These are phyloP conservation scores for Meloidogyne chitwoodi DNA, from an alignment of 1,140 invertebrate species.

Conservation along the genomic window DNA sequence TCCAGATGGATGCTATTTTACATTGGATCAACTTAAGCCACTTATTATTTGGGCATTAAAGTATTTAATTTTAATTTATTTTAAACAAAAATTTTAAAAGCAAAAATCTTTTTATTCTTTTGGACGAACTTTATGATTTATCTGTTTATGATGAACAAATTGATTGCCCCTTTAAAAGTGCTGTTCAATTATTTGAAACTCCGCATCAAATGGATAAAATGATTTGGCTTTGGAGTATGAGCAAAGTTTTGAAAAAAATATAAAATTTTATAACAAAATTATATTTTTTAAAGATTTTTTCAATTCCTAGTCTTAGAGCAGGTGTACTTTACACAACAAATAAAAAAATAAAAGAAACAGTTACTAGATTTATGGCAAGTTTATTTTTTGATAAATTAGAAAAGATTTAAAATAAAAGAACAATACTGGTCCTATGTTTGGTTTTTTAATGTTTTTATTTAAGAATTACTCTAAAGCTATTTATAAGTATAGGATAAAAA, in stretches of 20 bases:
- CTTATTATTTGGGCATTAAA: constrained; percentile 32
- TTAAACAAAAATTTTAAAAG: constrained; percentile 16
- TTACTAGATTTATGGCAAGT: constrained; percentile 28
- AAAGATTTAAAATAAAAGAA: too few species aligned
- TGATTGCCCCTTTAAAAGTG: constrained; percentile 27
- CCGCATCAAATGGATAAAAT: constrained; percentile 15
- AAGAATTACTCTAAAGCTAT: too few species aligned
- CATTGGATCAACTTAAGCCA: constrained; percentile 37
- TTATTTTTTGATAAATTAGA: neutral
- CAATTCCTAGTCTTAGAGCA: constrained; percentile 35
- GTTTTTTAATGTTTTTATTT: too few species aligned
- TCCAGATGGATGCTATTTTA: constrained; percentile 41
- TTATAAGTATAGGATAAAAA: too few species aligned
- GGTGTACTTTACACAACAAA: constrained; percentile 40
- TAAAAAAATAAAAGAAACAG: constrained; percentile 21
- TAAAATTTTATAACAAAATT: neutral
- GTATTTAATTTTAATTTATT: neutral
- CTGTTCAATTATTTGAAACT: constrained; percentile 31
- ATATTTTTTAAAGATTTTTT: constrained; percentile 32
- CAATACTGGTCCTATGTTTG: too few species aligned
- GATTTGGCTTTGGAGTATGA: constrained; percentile 46
- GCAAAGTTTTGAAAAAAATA: constrained; percentile 29
- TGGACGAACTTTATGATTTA: constrained; percentile 44
- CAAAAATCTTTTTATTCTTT: constrained; percentile 33
- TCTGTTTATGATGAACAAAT: constrained; percentile 33